Base-by-base conservation (phyloP, 2,797 vertebrate genomes). In the Acestrorhynchus altus region DNA sequence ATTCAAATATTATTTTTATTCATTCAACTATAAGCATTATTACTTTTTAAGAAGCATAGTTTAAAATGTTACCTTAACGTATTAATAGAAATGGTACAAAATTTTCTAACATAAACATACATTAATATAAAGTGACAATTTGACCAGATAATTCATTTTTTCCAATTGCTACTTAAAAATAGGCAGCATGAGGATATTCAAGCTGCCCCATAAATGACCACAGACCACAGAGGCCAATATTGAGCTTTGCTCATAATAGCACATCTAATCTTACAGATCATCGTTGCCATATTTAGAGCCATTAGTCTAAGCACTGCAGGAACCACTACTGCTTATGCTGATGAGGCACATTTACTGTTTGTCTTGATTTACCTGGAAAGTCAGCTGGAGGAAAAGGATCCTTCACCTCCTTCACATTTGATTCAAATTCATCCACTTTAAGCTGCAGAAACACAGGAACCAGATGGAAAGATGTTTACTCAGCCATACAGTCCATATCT, bases 341-440 rank as follows among this genome's bases (percentile, higher is more conserved):
- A 35, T 22, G 2, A 51, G 28, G 7, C 47, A 39, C 1, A 6
- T 15, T 60, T 6, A 18, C 20, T 63, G 22, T 71, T 65, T 40
- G 40, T 42, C 31, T 56, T 60, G 24, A 6, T 72, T 65, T 92
- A 99, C 98, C 98, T 93, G 98, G 98, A 83, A 99, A 99, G 84
- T 99, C 98, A 5, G 95, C 96, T 8, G 98, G 97, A 49, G 98
- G 98, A 85, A 99, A 99, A 0, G 98, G 98, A 78, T 99, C 98
- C 87, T 99, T 99, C 77, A 98, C 95, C 90, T 99, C 98, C 51
- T 99, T 99, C 75, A 99, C 98, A 10, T 97, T 97, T 28, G 97
- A 98, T 89, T 99, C 98, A 93, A 99, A 99, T 83, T 99, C 98
- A 0, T 99, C 98, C 6, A 99, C 84, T 93, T 97, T 99, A 47